Base-by-base conservation (phyloP, 2,888 invertebrate species). In the Volucella bombylans region DNA sequence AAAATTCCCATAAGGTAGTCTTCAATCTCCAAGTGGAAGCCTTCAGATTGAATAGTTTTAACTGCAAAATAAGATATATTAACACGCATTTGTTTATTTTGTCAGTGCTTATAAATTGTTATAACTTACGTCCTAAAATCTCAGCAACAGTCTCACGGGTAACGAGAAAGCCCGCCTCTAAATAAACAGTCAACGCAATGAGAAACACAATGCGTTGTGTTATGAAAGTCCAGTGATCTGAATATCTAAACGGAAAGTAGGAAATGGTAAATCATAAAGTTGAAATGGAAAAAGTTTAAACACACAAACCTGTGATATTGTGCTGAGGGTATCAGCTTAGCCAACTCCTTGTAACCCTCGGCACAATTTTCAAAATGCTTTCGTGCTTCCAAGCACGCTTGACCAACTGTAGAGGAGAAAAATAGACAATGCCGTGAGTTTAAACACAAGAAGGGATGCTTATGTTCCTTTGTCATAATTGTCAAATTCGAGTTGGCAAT, bases 11-110 rank as follows among this genome's bases (percentile, higher is more conserved):
- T 94, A 18, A 98, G 92, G 89, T 96, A 98, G 89, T 98, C 98
- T 91, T 98, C 98, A 39, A 98, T 93, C 87, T 98, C 98, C 87
- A 98, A 92, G 89, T 97, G 97, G 89, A 98, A 97, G 0, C 96
- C 97, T n/a, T 95, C 93, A 43, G 94, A 93, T 82, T 94, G 92
- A 9, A 91, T 90, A 0, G 93, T 92, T 89, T 95, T 94, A 23
- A 97, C 97, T 97, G 49, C 1, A 47, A 91, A 41, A 93, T 92
- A 82, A 72, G 86, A 38, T 59, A 47, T 57, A 49, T 45, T 67
- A 8, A 45, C 14, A 39, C 41, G 11, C 14, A 1, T 8, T 8
- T 47, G 9, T 31, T 31, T 31, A 6, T 31, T 31, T 4, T 31
- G 31, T 3, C 10, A 31, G 71, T 61, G 67, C 74, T 45, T 49